Evolutionary conservation across 1,140 invertebrate genomes (phyloP).

Genomic region (Heliconius hewitsoni): DNA sequence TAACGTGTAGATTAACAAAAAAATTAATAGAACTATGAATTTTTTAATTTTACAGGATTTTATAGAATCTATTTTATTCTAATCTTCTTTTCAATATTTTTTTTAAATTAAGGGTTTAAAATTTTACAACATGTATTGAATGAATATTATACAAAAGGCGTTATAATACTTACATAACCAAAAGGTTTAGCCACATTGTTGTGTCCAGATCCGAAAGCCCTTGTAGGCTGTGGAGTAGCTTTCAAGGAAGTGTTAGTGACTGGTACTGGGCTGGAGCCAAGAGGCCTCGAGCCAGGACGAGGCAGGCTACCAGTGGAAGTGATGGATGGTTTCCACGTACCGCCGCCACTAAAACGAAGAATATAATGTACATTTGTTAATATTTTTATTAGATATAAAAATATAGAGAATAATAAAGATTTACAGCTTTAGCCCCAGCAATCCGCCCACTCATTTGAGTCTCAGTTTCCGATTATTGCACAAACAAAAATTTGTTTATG

Average conservation of each 20-base stretch:
- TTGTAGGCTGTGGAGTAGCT: conserved; percentile 85
- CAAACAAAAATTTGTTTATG: neutral
- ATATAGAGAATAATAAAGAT: neutral
- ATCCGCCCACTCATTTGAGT: neutral
- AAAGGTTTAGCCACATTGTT: conserved; percentile 94
- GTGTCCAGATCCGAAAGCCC: conserved; percentile 91
- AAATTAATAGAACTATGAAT: too few relatives aligned
- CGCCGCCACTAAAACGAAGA: conserved; percentile 84
- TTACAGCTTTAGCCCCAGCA: neutral
- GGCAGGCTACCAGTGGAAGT: conserved; percentile 86
- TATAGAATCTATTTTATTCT: too few relatives aligned
- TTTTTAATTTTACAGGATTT: too few relatives aligned
- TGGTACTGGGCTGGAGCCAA: conserved; percentile 83
- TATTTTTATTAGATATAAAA: neutral
- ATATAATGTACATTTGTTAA: neutral
- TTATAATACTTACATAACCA: conserved; percentile 69
- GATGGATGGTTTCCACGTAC: conserved; percentile 90
- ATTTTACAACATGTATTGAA: neutral
- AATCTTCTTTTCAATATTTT: too few relatives aligned
- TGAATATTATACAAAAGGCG: conserved; percentile 85
- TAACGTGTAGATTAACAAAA: too few relatives aligned
- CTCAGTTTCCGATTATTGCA: neutral
- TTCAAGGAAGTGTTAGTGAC: conserved; percentile 95
- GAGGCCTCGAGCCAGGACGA: conserved; percentile 82
- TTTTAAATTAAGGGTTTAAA: too few relatives aligned